Evolutionary conservation across 2,888 invertebrate species (phyloP).

Genomic region (Augiades crinisus): DNA sequence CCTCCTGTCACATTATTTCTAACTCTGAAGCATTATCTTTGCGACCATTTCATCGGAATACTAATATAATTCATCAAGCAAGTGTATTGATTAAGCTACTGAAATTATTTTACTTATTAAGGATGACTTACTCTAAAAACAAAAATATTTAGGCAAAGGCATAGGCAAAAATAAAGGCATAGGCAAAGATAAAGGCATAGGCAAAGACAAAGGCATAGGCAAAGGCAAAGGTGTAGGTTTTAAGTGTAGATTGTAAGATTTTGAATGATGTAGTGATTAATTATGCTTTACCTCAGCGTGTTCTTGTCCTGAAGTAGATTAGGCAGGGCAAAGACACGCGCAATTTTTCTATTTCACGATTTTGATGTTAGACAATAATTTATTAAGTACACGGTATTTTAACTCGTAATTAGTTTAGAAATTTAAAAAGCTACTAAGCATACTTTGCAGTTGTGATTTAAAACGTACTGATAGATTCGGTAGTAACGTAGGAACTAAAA

Average conservation of each 20-base stretch:
- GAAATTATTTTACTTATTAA: too few species aligned
- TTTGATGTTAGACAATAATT: conserved; percentile 4
- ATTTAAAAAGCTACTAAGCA: background rate
- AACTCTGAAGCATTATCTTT: background rate
- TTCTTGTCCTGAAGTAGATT: conserved; percentile 6
- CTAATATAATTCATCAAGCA: background rate
- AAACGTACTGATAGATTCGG: conserved; percentile 3
- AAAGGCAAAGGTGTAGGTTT: background rate
- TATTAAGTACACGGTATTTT: background rate
- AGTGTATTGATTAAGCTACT: too few species aligned
- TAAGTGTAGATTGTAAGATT: background rate
- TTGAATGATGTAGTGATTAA: conserved; percentile 4
- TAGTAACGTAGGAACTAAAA: background rate
- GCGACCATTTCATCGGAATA: background rate
- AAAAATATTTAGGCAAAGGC: too few species aligned
- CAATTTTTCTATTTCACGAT: conserved; percentile 9
- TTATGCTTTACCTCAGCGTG: conserved; percentile 9
- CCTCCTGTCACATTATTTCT: background rate
- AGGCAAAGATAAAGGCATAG: too few species aligned
- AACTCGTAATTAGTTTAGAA: background rate
- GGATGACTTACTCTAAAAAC: too few species aligned
- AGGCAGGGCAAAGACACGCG: conserved; percentile 1
- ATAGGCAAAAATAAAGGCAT: too few species aligned
- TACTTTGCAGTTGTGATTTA: background rate
- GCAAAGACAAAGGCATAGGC: too few species aligned